Evolutionary conservation across 2,113 vertebrate genomes (phyloP).

Genomic region (Oryzias curvinotus): DNA sequence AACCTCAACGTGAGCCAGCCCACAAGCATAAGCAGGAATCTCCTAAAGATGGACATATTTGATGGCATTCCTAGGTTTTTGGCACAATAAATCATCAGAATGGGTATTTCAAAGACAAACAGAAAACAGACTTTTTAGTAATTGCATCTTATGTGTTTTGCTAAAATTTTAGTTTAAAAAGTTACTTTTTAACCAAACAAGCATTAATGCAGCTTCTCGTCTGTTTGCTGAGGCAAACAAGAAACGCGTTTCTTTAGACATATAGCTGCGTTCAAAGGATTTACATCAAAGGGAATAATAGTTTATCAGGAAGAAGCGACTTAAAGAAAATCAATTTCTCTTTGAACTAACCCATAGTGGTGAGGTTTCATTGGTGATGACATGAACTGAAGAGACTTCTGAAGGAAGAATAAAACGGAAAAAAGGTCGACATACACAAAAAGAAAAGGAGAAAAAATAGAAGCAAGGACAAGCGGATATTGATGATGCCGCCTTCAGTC

Average conservation of each 20-base stretch:
- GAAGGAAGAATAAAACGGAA: background rate
- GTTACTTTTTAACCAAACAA: no score
- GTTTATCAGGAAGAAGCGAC: background rate
- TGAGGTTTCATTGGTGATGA: background rate
- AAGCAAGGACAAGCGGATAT: background rate
- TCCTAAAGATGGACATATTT: no score
- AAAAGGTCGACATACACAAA: background rate
- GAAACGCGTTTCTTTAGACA: slow-evolving; percentile 19
- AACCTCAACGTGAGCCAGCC: no score
- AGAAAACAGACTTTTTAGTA: slow-evolving; percentile 43
- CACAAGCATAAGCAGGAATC: no score
- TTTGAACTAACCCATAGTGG: slow-evolving; percentile 1
- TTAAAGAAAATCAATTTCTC: slow-evolving; percentile 12
- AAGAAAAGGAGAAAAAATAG: slow-evolving; percentile 1
- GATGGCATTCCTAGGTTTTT: background rate
- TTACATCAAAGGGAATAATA: slow-evolving; percentile 5
- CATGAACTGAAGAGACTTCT: background rate
- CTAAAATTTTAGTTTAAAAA: no score
- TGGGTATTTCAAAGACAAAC: slow-evolving; percentile 6
- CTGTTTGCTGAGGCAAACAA: slow-evolving; percentile 17
- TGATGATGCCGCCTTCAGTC: slow-evolving; percentile 23
- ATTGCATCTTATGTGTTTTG: background rate
- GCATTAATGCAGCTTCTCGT: slow-evolving; percentile 4
- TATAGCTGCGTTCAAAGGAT: slow-evolving; percentile 1
- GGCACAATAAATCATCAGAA: no score